These are phyloP conservation scores for Pangasius macronema DNA, from an alignment of 2,797 vertebrate genomes.

Conservation along the genomic window DNA sequence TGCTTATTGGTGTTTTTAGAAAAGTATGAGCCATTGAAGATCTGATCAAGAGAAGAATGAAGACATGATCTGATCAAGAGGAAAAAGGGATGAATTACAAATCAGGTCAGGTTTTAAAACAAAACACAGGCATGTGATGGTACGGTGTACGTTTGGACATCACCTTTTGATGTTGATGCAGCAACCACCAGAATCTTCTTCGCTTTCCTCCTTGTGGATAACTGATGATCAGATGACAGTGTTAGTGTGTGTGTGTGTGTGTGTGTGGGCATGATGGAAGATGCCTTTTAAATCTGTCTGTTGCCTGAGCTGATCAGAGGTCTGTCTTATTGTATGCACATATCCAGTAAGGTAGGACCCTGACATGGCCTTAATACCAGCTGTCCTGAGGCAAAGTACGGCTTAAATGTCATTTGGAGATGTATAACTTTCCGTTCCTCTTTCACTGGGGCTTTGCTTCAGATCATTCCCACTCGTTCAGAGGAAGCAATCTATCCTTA, in stretches of 20 bases:
- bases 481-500: constrained; percentile 49
- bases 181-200: constrained; percentile 25
- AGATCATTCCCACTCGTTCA: constrained; percentile 47
- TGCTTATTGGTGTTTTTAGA: background rate
- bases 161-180: constrained; percentile 24
- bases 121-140: background rate
- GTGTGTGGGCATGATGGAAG: constrained; percentile 12
- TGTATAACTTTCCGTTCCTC: constrained; percentile 53
- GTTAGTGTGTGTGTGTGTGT: constrained; percentile 51
- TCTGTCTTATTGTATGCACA: constrained; percentile 65
- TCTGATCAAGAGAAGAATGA: background rate
- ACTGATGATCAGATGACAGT: constrained; percentile 72
- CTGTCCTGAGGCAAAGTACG: constrained; percentile 60
- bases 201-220: constrained; percentile 33
- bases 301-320: constrained; percentile 51
- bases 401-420: constrained; percentile 54
- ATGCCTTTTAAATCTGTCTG: constrained; percentile 61
- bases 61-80: background rate
- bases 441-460: constrained; percentile 60
- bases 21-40: background rate
- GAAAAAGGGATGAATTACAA: background rate
- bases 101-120: background rate
- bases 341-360: constrained; percentile 64
- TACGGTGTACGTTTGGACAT: background rate
- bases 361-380: constrained; percentile 57